phyloP scores from a whole-genome alignment of 1,140 invertebrate genomes.

The Cheumatopsyche charites region DNA sequence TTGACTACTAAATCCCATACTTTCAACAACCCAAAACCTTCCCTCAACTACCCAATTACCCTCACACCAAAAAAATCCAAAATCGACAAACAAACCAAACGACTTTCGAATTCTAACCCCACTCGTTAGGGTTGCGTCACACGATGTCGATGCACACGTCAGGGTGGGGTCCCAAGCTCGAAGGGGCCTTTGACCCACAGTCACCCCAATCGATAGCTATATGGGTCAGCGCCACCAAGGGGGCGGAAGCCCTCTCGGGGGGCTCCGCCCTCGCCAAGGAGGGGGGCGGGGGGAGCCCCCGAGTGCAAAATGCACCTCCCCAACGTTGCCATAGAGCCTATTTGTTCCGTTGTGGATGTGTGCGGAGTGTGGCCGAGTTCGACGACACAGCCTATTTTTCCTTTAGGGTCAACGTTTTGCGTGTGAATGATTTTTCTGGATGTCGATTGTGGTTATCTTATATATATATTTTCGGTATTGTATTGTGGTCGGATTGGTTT shows the following conservation, averaged over 20 bases:
- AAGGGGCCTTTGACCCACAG: constrained; percentile 42
- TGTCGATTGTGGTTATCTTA: constrained; percentile 31
- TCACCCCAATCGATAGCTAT: constrained; percentile 47
- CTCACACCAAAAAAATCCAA: no score
- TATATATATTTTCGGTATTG: constrained; percentile 44
- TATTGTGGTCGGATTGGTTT: no score
- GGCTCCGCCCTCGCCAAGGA: background rate
- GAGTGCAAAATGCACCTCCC: constrained; percentile 5
- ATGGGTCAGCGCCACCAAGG: constrained; percentile 37
- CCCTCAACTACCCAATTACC: no score
- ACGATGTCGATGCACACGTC: constrained; percentile 11
- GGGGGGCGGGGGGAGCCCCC: background rate
- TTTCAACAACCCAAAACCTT: no score
- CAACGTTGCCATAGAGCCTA: no score
- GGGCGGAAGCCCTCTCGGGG: constrained; percentile 23
- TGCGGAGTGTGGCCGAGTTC: background rate
- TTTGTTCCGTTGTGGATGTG: background rate
- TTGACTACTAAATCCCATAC: no score
- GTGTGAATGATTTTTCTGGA: background rate
- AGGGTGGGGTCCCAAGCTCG: constrained; percentile 11
- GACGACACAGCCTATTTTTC: constrained; percentile 10
- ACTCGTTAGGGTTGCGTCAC: constrained; percentile 24
- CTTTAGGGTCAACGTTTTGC: background rate
- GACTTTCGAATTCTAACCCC: background rate
- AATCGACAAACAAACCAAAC: no score